These are phyloP conservation scores for Stegophylla sp. DNA, from an alignment of 2,888 invertebrate genomes.

Conservation along the genomic window DNA sequence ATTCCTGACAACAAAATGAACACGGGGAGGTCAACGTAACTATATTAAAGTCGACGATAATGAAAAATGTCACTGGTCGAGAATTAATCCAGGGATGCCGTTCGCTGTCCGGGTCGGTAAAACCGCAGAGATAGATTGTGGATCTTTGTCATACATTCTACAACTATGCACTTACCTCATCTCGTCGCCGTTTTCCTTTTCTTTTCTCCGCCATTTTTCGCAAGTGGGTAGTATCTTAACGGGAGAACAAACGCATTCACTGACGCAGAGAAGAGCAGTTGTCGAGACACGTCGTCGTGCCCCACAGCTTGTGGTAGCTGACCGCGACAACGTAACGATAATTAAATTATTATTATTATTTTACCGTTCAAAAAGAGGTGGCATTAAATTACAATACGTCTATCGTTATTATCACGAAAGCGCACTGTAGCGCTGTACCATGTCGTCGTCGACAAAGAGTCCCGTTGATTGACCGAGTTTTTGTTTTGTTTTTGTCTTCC, in stretches of 20 bases:
- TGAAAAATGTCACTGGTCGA: fast-evolving
- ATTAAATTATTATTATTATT: no score
- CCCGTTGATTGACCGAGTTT: conserved; percentile 57
- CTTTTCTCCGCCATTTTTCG: conserved; percentile 71
- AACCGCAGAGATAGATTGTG: background rate
- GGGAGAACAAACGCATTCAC: background rate
- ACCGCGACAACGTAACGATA: background rate
- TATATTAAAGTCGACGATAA: background rate
- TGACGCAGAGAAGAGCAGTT: no score
- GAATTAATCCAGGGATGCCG: background rate
- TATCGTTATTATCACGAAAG: background rate
- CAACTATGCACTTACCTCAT: conserved; percentile 66
- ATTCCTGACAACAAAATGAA: conserved; percentile 64
- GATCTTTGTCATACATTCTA: background rate
- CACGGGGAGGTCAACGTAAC: background rate
- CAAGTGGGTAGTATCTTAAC: background rate
- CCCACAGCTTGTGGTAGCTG: background rate
- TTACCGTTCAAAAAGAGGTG: background rate
- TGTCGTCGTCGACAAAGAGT: conserved; percentile 16
- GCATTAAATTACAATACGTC: background rate
- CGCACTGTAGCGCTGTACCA: background rate
- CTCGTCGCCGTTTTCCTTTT: conserved; percentile 72
- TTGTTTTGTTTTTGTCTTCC: conserved; percentile 32
- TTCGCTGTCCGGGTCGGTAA: background rate
- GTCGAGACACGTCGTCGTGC: background rate